Conservation (phyloP, 2,888 invertebrate genomes). For the Chymomyza fuscimana region DNA sequence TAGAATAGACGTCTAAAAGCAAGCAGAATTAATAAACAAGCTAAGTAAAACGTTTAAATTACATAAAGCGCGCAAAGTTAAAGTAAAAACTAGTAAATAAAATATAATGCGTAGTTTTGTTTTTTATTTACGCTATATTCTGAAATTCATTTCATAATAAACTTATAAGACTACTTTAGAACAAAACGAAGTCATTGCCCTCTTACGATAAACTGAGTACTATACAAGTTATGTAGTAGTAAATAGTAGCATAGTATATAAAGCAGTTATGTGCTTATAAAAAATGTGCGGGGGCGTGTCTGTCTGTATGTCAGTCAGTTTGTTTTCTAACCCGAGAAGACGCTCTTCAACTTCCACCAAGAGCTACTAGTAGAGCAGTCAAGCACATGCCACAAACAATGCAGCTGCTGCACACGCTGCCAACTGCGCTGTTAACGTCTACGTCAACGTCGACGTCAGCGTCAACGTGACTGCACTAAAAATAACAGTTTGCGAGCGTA, state of each 20-base stretch:
- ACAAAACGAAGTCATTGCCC: not conserved
- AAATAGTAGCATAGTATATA: not conserved
- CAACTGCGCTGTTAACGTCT: slow-evolving; percentile 40
- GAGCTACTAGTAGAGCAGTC: too few relatives aligned
- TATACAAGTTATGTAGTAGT: not conserved
- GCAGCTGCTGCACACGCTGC: slow-evolving; percentile 26
- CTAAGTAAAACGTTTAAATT: not conserved
- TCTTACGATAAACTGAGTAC: not conserved
- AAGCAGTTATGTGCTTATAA: not conserved
- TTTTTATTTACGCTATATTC: too few relatives aligned
- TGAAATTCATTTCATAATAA: not conserved
- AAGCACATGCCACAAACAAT: slow-evolving; percentile 34
- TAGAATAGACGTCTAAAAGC: not conserved
- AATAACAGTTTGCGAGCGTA: not conserved
- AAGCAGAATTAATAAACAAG: too few relatives aligned
- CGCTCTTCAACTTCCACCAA: not conserved
- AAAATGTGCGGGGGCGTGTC: not conserved
- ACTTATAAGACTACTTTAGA: not conserved
- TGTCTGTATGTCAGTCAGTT: not conserved
- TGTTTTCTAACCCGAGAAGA: not conserved
- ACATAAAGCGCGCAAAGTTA: not conserved
- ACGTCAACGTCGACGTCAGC: slow-evolving; percentile 19
- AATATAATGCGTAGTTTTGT: not conserved
- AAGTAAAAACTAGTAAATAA: not conserved
- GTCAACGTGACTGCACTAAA: slow-evolving; percentile 7